These are phyloP conservation scores for Clunio marinus DNA, from an alignment of 2,888 invertebrate species.

Conservation along the genomic window DNA sequence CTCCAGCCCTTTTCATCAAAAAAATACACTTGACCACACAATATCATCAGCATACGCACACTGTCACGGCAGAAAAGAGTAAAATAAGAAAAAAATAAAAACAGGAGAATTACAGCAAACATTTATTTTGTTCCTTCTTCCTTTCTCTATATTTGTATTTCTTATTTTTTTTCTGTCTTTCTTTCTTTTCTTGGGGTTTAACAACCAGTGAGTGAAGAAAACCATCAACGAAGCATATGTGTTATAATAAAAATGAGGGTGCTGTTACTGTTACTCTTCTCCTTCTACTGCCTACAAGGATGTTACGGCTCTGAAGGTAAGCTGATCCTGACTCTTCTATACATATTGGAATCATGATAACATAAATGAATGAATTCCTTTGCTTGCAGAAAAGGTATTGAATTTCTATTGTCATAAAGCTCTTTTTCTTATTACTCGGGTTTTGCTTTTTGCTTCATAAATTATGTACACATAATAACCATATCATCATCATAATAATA, in stretches of 20 bases:
- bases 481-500: constrained; percentile 33
- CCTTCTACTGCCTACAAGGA: constrained; percentile 16
- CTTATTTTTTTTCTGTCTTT: not conserved
- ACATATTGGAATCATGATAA: not conserved
- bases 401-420: constrained; percentile 26
- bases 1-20: constrained; percentile 22
- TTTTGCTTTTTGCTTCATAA: constrained; percentile 16
- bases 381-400: not conserved
- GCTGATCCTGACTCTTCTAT: not conserved
- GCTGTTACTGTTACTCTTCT: constrained; percentile 37
- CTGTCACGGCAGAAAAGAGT: not conserved
- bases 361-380: not conserved
- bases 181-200: not conserved
- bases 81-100: not conserved
- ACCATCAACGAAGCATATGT: constrained; percentile 34
- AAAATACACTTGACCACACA: constrained; percentile 37
- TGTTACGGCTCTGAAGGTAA: constrained; percentile 37
- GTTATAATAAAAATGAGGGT: constrained; percentile 38
- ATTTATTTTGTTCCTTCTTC: constrained; percentile 15
- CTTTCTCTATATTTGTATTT: no score
- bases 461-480: constrained; percentile 27
- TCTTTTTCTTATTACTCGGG: no score
- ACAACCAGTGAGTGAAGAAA: constrained; percentile 12
- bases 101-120: constrained; percentile 4
- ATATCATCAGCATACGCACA: constrained; percentile 8